Conservation (phyloP, 2,113 vertebrate species). For the Hippocampus barbouri region DNA sequence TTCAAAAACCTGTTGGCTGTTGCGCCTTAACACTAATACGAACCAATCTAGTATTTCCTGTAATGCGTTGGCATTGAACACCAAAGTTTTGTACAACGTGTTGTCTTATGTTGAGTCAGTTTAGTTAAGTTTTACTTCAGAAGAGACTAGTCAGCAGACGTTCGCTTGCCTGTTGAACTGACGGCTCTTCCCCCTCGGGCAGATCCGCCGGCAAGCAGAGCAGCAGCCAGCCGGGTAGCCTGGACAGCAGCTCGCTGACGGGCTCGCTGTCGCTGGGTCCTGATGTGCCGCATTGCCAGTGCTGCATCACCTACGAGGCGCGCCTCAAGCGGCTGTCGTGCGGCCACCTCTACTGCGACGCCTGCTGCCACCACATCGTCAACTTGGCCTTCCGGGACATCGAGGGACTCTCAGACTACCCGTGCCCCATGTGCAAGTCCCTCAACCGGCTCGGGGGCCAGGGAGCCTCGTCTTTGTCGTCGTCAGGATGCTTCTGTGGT, state of each 20-base stretch:
- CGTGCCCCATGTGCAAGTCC: slow-evolving; percentile 76
- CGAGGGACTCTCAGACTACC: slow-evolving; percentile 74
- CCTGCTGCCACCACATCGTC: slow-evolving; percentile 74
- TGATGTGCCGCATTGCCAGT: slow-evolving; percentile 74
- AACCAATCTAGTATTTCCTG: too few relatives aligned
- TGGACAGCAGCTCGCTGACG: slow-evolving; percentile 73
- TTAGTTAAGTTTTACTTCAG: too few relatives aligned
- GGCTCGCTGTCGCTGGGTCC: slow-evolving; percentile 69
- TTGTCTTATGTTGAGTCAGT: too few relatives aligned
- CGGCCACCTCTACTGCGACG: slow-evolving; percentile 71
- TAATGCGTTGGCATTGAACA: too few relatives aligned
- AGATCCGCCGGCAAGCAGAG: slow-evolving; percentile 67
- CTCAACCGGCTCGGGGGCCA: slow-evolving; percentile 61
- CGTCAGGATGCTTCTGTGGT: slow-evolving; percentile 41
- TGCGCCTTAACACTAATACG: too few relatives aligned
- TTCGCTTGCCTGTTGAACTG: too few relatives aligned
- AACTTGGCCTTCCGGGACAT: slow-evolving; percentile 77
- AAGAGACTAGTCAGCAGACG: too few relatives aligned
- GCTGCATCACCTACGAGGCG: slow-evolving; percentile 67
- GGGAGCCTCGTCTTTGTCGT: slow-evolving; percentile 42
- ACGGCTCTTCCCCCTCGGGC: neutral
- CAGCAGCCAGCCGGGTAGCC: slow-evolving; percentile 61
- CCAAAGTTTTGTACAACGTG: too few relatives aligned
- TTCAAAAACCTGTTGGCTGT: too few relatives aligned
- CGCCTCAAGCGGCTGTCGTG: slow-evolving; percentile 74